Base-by-base conservation (phyloP, 2,888 invertebrate species). In the Lasioglossum pauxillum region DNA sequence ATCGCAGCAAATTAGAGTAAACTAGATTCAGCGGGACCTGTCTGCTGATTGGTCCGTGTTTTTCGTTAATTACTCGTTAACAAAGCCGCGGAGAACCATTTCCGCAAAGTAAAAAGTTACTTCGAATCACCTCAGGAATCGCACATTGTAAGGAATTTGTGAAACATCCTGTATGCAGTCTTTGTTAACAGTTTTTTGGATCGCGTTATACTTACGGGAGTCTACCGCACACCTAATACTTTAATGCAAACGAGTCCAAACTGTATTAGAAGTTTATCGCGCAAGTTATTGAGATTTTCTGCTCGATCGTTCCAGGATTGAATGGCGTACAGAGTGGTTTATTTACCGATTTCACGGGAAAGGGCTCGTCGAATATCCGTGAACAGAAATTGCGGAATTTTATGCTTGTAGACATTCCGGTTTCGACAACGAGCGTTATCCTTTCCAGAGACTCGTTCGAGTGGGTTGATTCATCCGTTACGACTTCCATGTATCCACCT, bases 381-480 rank as follows among this genome's bases (percentile, higher is more conserved):
- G 38, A 27, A 27, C 53, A 23, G 72, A 74, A 82, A 67, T 23
- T 53, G 19, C 67, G 16, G 41, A 19, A 72, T 67, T 84, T 74
- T 78, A 67, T 77, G 44, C 67, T 23, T 27, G 53, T 31, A 73
- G 41, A 46, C 49, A 57, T 67, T 80, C 44, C 14, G 23, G 53
- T 35, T 16, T 8, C 12, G 35, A 41, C 74, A 73, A 76, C 60
- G 72, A 73, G 38, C 69, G 38, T 69, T 69, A 69, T 23, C 19
- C 69, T 53, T 38, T 23, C 60, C 71, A 38, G 73, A 35, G 60
- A 31, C n/a, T 60, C 60, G 44, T 78, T 78, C 57, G 80, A 86
- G 12, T 31, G 78, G 64, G 86, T 83, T 80, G 87, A 87, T 78
- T 86, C 87, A 87, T 78, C 83, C 78, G 73, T 73, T 75, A 78